Evolutionary conservation across 2,888 invertebrate species (phyloP), one percentile per base, ranked within the genome.

Genomic region (Drosophila yooni): DNA sequence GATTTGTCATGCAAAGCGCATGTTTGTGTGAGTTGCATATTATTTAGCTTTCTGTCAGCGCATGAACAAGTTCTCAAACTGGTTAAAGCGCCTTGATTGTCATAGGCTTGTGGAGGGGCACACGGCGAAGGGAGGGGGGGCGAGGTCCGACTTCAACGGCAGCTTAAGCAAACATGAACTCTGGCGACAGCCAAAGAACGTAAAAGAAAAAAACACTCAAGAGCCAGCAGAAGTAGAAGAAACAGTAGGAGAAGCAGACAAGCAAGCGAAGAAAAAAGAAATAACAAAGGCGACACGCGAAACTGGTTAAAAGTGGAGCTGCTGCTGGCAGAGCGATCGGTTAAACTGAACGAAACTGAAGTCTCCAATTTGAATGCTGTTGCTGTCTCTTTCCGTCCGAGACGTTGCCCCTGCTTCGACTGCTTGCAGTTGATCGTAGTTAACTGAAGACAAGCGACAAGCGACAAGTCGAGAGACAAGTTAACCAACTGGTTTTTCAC

Each of bases 301-400:
- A 87, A 87, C 87, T 84, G 87, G 87, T 90, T 87, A 88, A 88
- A 88, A 76, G 89, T 87, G 76, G 87, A 90, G 76, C 86, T 80
- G 46, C 46, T 46, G 72, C 38, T 68, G 65, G 61, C 66, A 70
- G 70, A 64, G 66, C 54, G 51, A 74, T 70, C 74, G 75, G 71
- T 71, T 53, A 68, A 82, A 85, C 81, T 83, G 57, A 73, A 83
- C 83, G 83, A 83, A 83, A 74, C 74, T 74, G 53, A 57, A 60
- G 54, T 68, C 68, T 34, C 56, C 74, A 51, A 33, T 48, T 18
- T 13, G 33, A 5, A 38, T 10, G 11, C 64, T 66, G 29, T 21
- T 52, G 79, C 65, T 52, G 2, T 75, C 79, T 70, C 76, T 58
- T 15, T 79, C 76, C 52, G 18, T 70, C 53, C 33, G 64, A 79